Base-by-base conservation (phyloP, 2,113 vertebrate species). In the Xiphophorus hellerii region DNA sequence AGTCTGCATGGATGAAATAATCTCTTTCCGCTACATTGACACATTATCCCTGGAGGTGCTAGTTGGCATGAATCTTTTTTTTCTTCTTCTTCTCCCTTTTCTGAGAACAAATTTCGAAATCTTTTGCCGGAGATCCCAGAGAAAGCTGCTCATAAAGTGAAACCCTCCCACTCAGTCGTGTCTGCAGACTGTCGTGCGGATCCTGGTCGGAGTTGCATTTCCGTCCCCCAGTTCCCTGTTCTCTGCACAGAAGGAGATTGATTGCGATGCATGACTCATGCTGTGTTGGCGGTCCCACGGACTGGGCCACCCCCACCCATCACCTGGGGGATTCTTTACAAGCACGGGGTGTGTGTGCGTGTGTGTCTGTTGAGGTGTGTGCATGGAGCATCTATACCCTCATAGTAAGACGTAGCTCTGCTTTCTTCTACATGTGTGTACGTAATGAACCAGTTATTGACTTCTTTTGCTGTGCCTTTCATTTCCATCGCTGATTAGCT, bases 401-500 rank as follows among this genome's bases (percentile, higher is more conserved):
- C 20, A 31, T n/a, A 48, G 39, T 30, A 28, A 44, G 42, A 68
- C 2, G 22, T 12, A 31, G 17, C 22, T 64, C 67, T 77, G 44
- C 71, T 58, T 29, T 58, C 63, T 25, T 72, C 35, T 31, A 54
- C 63, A 54, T 60, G 60, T 58, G 68, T 62, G 68, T 1, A 5
- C 1, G 44, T 17, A 27, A 73, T 33, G 63, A 73, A 71, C 67
- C 3, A 0, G 27, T 67, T 81, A 84, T 86, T 51, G 72, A 78
- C 84, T 80, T 77, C 66, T 74, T 87, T 70, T 77, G 69, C 84
- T 69, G 69, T 15, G 69, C 62, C 74, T 81, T 76, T 90, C 84
- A 89, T 93, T 93, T 89, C 73, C 67, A 74, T 77, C 71, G 77
- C 90, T 89, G 87, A 90, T 92, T 83, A 89, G 73, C 78, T 77